Base-by-base conservation (phyloP, 2,797 vertebrate species). In the Pogonophryne albipinna region DNA sequence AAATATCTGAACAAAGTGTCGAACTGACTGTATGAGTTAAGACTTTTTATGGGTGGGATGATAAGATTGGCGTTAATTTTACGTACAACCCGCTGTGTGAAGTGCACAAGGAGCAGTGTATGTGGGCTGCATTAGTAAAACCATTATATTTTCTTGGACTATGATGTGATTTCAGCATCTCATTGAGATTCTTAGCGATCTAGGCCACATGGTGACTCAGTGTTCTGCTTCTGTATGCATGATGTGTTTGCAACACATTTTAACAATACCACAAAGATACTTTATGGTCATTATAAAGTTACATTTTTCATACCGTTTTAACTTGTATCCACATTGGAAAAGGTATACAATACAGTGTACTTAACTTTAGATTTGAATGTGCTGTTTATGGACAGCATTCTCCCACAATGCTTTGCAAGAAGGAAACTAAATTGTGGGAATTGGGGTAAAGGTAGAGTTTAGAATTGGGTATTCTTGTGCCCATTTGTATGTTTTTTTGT, bases 11-110 rank as follows among this genome's bases (percentile, higher is more conserved):
- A 46, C n/a, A 51, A 64, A 58, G 57, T 13, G 7, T 66, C 44
- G 47, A 1, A 2, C 15, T 16, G 16, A 27, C 44, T 15, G 23
- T 65, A 14, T n/a, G 62, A 23, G 52, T 50, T 10, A n/a, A 10
- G 42, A 67, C 10, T 61, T 42, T 80, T 55, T 46, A 47, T 64
- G 60, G 56, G 51, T 76, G 59, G 53, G 27, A 12, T 66, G 47
- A 79, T 41, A n/a, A 11, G 17, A 50, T 62, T 27, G 2, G 47
- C 53, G 38, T 16, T 0, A 0, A 52, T 76, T 73, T 72, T 46
- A 70, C 60, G 63, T 59, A 58, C 52, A 13, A 27, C 34, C 6
- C 0, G 4, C 15, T 53, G 10, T 38, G 13, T 41, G 50, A 38
- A 10, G 56, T 34, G 15, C 20, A 4, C 27, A 10, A 50, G 23